These are phyloP conservation scores for Arrhopalites spinosus DNA, from an alignment of 2,888 invertebrate species.

Conservation along the genomic window DNA sequence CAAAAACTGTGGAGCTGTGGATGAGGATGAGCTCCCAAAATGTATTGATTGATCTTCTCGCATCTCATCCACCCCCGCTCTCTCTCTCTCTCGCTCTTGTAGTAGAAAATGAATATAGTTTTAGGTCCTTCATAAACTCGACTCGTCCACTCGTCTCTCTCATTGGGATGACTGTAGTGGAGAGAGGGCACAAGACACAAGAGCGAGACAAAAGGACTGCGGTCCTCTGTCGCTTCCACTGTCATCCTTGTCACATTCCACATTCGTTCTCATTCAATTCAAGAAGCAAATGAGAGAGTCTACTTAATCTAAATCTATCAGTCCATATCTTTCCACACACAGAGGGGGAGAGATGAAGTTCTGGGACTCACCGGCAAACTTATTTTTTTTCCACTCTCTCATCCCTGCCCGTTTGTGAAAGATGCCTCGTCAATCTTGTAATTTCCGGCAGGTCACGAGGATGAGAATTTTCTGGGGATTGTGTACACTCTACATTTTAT, in stretches of 20 bases:
- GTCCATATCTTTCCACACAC: too few relatives aligned
- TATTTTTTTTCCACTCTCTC: too few relatives aligned
- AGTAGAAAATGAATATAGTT: neutral
- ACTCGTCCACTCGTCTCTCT: too few relatives aligned
- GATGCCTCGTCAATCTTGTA: slow-evolving; percentile 24
- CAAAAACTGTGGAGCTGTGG: neutral
- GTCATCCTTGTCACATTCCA: too few relatives aligned
- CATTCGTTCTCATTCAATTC: neutral
- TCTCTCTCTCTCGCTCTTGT: neutral
- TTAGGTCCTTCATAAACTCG: neutral
- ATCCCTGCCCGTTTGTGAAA: neutral
- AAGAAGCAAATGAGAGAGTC: neutral
- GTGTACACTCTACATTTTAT: neutral
- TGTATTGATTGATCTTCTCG: slow-evolving; percentile 30
- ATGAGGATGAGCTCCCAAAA: neutral
- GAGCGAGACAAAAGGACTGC: too few relatives aligned
- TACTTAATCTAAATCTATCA: too few relatives aligned
- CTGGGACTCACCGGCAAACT: neutral
- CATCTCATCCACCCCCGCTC: neutral
- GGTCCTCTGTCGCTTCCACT: too few relatives aligned
- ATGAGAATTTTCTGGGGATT: slow-evolving; percentile 7
- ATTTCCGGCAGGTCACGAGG: slow-evolving; percentile 30
- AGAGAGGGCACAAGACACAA: too few relatives aligned
- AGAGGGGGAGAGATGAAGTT: neutral
- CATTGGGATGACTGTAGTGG: too few relatives aligned